Base-by-base conservation (phyloP, 1,140 invertebrate species). In the Drosophila neocordata region DNA sequence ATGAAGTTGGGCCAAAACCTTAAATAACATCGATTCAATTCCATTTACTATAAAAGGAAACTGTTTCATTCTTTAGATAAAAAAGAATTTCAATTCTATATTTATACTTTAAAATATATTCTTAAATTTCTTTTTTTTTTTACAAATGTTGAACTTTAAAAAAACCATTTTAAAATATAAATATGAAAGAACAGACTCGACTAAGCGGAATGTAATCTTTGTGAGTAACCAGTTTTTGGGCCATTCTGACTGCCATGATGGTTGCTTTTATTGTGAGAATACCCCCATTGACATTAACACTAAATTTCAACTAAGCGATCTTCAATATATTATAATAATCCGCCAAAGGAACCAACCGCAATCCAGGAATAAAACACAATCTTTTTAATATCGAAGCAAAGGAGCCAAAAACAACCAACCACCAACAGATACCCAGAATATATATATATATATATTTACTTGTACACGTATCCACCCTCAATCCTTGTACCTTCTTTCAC, bases 261-360 rank as follows among this genome's bases (percentile, higher is more conserved):
- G 41, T 24, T 44, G 31, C 56, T 55, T 18, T 69, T 76, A 65
- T 65, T 48, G 66, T 67, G 73, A 72, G 71, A 48, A 20, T 20
- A 71, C 44, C 57, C 38, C 24, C 69, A 65, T 52, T 24, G 35
- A 69, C 73, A 84, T 80, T 85, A 85, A 73, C 77, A 87, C 70
- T 78, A 81, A 85, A 87, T 87, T 85, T 69, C 75, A 82, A 81
- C 78, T 87, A 87, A 87, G 75, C 83, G 83, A 87, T 82, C 83
- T 76, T 82, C 78, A 79, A 87, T 85, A 81, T 85, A 78, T 82
- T 87, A 79, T 79, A 76, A 87, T 83, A 88, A 74, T 79, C 79
- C 73, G 63, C 24, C 66, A 68, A 68, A 59, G 62, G 69, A 81
- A 88, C 44, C 63, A 69, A 65, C 69, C 56, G 68, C 78, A 87